Evolutionary conservation across 2,797 vertebrate genomes (phyloP).

Genomic region (Alca torda): DNA sequence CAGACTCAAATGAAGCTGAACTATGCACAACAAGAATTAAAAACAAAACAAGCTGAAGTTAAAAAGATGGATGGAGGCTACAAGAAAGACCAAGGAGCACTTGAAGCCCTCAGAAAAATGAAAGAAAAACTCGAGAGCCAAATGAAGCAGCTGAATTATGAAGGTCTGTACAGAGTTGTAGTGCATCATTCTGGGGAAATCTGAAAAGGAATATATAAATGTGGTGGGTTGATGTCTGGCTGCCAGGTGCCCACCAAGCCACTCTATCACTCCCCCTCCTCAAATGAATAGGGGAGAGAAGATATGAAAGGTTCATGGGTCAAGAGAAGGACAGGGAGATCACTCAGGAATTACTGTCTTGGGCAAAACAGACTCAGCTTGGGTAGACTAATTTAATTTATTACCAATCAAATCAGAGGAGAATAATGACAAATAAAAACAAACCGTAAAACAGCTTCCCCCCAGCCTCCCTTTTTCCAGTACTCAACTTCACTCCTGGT

Average conservation of each 20-base stretch:
- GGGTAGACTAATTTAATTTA: neutral
- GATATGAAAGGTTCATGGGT: rapidly evolving
- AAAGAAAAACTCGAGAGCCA: constrained; percentile 84
- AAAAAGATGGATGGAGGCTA: constrained; percentile 91
- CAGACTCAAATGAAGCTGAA: constrained; percentile 94
- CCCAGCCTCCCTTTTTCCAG: neutral
- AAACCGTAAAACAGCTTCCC: neutral
- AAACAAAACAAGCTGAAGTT: constrained; percentile 88
- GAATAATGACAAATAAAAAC: neutral
- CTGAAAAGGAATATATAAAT: neutral
- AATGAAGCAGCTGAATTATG: constrained; percentile 86
- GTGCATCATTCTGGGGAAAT: neutral
- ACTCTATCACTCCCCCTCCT: neutral
- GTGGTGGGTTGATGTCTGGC: rapidly evolving
- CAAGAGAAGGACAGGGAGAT: neutral
- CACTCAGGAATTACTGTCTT: neutral
- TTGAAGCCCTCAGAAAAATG: constrained; percentile 80
- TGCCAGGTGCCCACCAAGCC: neutral
- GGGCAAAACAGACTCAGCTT: neutral
- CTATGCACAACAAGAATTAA: constrained; percentile 88
- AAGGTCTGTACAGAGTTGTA: constrained; percentile 77
- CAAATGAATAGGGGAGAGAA: neutral
- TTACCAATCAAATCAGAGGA: neutral
- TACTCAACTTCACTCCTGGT: neutral
- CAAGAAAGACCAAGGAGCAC: constrained; percentile 84